Evolutionary conservation across 2,797 vertebrate species (phyloP).

Genomic region (Numenius phaeopus): DNA sequence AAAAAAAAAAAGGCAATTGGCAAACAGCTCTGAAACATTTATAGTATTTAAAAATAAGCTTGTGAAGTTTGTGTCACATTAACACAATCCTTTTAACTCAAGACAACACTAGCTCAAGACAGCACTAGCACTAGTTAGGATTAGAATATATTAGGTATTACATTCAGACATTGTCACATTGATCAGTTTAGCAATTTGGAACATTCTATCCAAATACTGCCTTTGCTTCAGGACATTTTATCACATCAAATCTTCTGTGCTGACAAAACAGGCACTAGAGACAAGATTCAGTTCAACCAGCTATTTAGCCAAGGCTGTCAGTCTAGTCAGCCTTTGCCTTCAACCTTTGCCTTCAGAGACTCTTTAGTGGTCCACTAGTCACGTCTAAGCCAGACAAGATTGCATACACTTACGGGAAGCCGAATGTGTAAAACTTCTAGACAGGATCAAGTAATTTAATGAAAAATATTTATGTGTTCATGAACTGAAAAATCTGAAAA

Average conservation of each 20-base stretch:
- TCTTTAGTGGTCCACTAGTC: accelerated
- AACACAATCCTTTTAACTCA: background rate
- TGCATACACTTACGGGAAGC: background rate
- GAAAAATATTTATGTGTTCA: background rate
- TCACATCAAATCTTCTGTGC: background rate
- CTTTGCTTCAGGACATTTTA: background rate
- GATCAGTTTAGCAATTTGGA: background rate
- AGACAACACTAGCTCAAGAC: background rate
- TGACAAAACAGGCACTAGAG: background rate
- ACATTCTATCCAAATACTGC: background rate
- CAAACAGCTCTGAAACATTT: background rate
- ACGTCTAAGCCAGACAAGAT: background rate
- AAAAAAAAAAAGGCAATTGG: background rate
- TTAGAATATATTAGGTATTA: background rate
- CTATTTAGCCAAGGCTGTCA: background rate
- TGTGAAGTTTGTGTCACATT: background rate
- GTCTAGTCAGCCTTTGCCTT: background rate
- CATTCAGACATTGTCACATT: background rate
- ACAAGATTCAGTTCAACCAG: background rate
- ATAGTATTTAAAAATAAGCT: background rate
- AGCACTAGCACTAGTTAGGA: background rate
- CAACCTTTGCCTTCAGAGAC: background rate
- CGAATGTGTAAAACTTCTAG: background rate
- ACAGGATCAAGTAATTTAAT: background rate
- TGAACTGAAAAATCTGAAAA: background rate